Conservation (phyloP, 2,888 invertebrate genomes). For the Erebia aethiops region DNA sequence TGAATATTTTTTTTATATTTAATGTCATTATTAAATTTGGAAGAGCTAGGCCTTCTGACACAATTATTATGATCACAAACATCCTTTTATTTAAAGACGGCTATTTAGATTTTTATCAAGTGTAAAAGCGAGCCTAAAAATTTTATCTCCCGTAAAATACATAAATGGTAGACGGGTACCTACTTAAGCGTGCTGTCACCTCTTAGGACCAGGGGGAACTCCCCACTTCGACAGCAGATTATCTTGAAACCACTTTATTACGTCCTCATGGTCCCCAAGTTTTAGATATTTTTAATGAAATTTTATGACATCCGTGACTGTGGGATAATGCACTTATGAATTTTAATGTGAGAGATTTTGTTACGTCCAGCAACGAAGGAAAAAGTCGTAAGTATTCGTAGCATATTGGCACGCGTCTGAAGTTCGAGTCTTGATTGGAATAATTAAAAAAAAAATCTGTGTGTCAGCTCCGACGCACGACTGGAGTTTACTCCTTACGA, state of each 20-base stretch:
- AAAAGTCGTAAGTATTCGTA: no score
- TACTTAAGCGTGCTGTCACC: slow-evolving; percentile 19
- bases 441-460: no score
- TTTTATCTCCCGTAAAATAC: slow-evolving; percentile 11
- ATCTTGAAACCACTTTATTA: slow-evolving; percentile 64
- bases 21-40: no score
- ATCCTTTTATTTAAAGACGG: no score
- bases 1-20: no score
- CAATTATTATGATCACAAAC: no score
- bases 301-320: slow-evolving; percentile 24
- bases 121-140: slow-evolving; percentile 7
- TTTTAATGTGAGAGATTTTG: slow-evolving; percentile 25
- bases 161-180: slow-evolving; percentile 7
- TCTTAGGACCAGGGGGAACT: slow-evolving; percentile 29
- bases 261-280: slow-evolving; percentile 54
- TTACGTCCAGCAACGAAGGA: background rate
- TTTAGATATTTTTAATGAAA: slow-evolving; percentile 37
- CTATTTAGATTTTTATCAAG: background rate
- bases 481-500: no score
- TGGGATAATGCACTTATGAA: slow-evolving; percentile 25
- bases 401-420: no score
- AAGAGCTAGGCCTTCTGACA: no score
- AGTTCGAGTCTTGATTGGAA: no score
- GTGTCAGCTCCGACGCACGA: no score
- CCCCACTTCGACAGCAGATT: slow-evolving; percentile 66